Base-by-base conservation (phyloP, 2,888 invertebrate species). In the Scaptomyza tumidula region DNA sequence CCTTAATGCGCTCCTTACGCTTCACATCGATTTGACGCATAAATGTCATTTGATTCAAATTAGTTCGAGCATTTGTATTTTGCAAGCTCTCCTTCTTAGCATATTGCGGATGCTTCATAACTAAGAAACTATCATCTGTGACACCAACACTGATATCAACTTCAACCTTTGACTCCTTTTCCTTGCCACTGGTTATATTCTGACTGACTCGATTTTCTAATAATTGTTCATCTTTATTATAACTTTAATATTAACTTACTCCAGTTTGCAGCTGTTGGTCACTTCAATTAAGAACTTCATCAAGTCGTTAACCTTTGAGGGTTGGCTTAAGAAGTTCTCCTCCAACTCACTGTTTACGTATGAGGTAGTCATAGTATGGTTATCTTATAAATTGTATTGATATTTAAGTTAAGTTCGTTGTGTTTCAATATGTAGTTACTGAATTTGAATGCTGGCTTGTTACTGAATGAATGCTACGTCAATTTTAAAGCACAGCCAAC, bases 21-120 rank as follows among this genome's bases (percentile, higher is more conserved):
- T 6, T 50, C 0, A 43, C 39, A 11, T 78, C 75, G 2, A 86
- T 66, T 19, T 86, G 82, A 0, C 63, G 64, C 80, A 78, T 75
- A n/a, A 59, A 66, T 3, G 73, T 45, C 43, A 75, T 64, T 44
- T 64, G 59, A 37, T 65, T 66, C 24, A 58, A 14, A 3, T 75
- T 80, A 0, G 6, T 10, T 3, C 9, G 13, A 5, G 13, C 11
- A 7, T 9, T 48, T 1, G 41, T 39, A 4, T 5, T 24, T 5
- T 37, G 43, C 3, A 5, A 27, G 4, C 35, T 54, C 31, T 56
- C 54, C 0, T 24, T 7, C 3, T 11, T 6, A 6, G 1, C 2
- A 0, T 0, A 0, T 2, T 24, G 14, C 0, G 0, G 1, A 0
- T 37, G 46, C 1, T 53, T 1, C 0, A 24, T 13, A 0, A 78